Base-by-base conservation (phyloP, 2,113 vertebrate species). In the Gambusia holbrooki region DNA sequence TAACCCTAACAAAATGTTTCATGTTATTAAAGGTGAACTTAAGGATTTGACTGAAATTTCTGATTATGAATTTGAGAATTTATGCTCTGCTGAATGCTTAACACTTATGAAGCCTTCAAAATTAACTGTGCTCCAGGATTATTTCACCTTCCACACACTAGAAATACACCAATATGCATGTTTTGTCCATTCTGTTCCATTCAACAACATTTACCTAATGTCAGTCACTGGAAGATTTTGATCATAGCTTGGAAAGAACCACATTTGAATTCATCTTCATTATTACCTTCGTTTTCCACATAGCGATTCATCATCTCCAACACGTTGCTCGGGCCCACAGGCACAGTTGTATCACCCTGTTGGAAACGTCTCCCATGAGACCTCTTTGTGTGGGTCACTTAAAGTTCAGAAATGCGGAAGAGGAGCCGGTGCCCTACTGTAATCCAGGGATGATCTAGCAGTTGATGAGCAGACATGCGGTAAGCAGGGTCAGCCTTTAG, bases 291-390 rank as follows among this genome's bases (percentile, higher is more conserved):
- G 40, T 80, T 35, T 33, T 89, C 87, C 62, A 73, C 40, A 17
- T 69, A 94, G 81, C 94, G 88, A 69, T 88, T 94, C 95, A 96
- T 96, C 95, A 97, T 91, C 79, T 95, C 95, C 87, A 97, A 86
- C 67, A 95, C 95, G 71, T 96, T 97, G 83, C 78, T 78, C 25
- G 86, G 92, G 42, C 93, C 92, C 27, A 73, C 84, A 5, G 92
- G 83, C 73, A 81, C 87, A 71, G 73, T 79, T 11, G 85, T 94
- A 85, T 96, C 94, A 32, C 96, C 95, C 95, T 97, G 91, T 77
- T 77, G 83, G 69, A 79, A 88, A 74, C 88, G 48, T 19, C 69
- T 48, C 17, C 4, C 3, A 40, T 87, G 22, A 88, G 65, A 76
- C 13, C 35, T 62, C 6, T 27, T 84, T 5, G 0, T 78, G 73